These are phyloP conservation scores for Ctena decussata DNA, from an alignment of 2,888 invertebrate genomes.

Conservation along the genomic window DNA sequence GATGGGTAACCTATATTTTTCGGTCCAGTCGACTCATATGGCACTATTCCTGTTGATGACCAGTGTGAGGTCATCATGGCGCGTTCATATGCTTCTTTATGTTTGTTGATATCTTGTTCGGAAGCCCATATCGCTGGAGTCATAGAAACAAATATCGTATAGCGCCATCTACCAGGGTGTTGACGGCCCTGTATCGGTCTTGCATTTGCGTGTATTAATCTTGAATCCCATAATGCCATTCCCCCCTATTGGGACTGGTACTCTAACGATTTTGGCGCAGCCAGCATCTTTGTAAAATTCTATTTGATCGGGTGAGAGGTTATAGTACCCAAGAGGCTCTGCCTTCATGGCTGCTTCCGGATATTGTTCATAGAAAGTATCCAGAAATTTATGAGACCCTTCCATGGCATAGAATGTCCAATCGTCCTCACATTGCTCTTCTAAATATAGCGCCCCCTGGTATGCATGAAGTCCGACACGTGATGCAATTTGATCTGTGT, in stretches of 20 bases:
- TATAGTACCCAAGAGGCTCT: conserved; percentile 17
- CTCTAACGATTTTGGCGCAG: conserved; percentile 61
- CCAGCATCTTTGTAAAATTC: conserved; percentile 70
- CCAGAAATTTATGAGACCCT: conserved; percentile 69
- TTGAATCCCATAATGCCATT: conserved; percentile 83
- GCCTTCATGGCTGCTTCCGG: neutral
- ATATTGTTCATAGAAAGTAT: conserved; percentile 59
- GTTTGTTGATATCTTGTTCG: conserved; percentile 67
- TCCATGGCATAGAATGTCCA: conserved; percentile 75
- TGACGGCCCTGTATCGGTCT: conserved; percentile 65
- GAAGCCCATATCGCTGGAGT: conserved; percentile 80
- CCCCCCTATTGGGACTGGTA: conserved; percentile 81
- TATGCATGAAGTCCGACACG: conserved; percentile 79
- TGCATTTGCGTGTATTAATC: conserved; percentile 82
- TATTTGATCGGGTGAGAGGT: conserved; percentile 55
- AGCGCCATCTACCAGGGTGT: conserved; percentile 78
- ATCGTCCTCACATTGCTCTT: conserved; percentile 73
- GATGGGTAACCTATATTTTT: neutral
- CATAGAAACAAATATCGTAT: conserved; percentile 79
- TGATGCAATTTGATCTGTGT: conserved; percentile 75
- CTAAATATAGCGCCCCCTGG: conserved; percentile 80
- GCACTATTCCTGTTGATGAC: conserved; percentile 61
- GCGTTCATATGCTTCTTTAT: conserved; percentile 70
- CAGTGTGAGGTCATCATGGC: conserved; percentile 75
- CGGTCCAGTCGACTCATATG: neutral